Conservation (phyloP, 2,113 vertebrate species). For the Trochalopteron elliotii region DNA sequence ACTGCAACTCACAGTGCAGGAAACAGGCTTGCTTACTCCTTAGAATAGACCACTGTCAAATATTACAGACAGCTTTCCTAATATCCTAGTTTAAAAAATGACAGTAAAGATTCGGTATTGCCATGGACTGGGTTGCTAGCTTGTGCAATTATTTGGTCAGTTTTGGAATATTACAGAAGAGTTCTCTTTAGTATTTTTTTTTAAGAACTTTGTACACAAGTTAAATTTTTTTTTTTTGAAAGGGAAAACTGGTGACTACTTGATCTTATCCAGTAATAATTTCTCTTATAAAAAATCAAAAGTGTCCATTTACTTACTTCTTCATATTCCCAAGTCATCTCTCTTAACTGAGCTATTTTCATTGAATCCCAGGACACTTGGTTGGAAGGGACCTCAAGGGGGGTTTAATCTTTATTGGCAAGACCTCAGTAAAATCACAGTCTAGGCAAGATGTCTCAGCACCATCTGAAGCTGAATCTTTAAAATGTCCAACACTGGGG, state of each 20-base stretch:
- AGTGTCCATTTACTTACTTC: neutral
- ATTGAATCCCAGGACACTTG: neutral
- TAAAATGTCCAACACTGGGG: accelerated
- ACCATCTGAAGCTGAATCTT: neutral
- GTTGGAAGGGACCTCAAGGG: neutral
- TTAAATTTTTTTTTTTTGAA: neutral
- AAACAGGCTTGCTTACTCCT: neutral
- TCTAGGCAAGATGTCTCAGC: neutral
- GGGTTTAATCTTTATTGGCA: neutral
- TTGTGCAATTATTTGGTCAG: neutral
- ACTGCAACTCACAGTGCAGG: neutral
- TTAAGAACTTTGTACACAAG: neutral
- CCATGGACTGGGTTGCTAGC: neutral
- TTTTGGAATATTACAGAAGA: neutral
- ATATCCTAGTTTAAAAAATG: neutral
- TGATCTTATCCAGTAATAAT: neutral
- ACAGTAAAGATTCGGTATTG: neutral
- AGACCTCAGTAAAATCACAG: neutral
- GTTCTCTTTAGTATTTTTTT: neutral
- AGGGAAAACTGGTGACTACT: neutral
- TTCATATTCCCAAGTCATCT: neutral
- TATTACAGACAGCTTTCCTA: neutral
- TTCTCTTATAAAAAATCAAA: neutral
- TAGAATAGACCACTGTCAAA: neutral
- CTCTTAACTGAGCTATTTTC: neutral